These are phyloP conservation scores for Vireo altiloquus DNA, from an alignment of 2,113 vertebrate genomes.

Conservation along the genomic window DNA sequence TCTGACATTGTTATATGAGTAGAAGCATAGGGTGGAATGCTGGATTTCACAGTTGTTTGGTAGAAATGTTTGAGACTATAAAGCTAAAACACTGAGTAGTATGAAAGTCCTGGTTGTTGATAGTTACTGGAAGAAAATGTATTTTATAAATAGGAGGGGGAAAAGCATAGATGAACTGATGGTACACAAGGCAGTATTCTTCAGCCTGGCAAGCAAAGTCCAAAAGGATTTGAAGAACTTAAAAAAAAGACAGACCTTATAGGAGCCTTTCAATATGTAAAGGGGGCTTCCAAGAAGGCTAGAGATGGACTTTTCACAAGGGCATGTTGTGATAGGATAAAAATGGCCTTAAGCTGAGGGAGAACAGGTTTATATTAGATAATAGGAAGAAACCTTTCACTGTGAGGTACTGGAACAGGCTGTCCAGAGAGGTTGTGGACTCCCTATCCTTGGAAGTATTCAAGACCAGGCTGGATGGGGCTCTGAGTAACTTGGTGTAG, in stretches of 20 bases:
- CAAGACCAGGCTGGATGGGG: background rate
- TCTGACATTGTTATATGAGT: background rate
- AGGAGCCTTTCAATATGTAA: background rate
- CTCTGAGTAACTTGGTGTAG: background rate
- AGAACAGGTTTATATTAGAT: background rate
- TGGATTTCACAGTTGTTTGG: background rate
- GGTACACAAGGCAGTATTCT: background rate
- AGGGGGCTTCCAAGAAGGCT: background rate
- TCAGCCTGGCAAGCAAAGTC: background rate
- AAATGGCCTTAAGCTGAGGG: background rate
- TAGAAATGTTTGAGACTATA: background rate
- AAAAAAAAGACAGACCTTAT: background rate
- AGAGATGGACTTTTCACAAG: background rate
- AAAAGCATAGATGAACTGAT: background rate
- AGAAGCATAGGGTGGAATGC: background rate
- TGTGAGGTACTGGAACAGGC: background rate
- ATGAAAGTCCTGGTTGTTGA: background rate
- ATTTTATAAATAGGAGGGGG: background rate
- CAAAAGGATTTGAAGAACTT: background rate
- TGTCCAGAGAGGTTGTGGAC: background rate
- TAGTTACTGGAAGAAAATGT: background rate
- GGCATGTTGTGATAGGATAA: background rate
- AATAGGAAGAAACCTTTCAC: background rate
- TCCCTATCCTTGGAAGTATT: background rate
- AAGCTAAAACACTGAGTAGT: background rate